Evolutionary conservation across 2,888 invertebrate genomes (phyloP).

Genomic region (Keiferia lycopersicella): DNA sequence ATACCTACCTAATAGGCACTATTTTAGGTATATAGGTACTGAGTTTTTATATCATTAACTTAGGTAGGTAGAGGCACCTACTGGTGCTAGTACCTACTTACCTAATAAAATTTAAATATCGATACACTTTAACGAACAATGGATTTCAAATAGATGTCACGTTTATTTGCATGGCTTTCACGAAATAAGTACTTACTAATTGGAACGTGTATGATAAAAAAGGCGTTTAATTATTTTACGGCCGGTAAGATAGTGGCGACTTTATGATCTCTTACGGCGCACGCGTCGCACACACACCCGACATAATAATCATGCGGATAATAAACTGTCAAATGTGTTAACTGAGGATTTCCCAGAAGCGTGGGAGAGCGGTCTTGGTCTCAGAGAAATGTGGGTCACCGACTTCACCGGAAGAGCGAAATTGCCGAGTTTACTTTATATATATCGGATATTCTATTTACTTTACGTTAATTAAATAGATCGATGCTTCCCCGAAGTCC

Average conservation of each 20-base stretch:
- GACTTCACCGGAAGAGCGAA: constrained; percentile 49
- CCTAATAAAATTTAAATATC: no score
- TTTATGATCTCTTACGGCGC: constrained; percentile 35
- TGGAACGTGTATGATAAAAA: constrained; percentile 1
- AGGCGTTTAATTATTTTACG: neutral
- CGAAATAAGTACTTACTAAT: neutral
- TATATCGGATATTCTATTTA: constrained; percentile 39
- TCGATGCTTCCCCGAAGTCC: constrained; percentile 31
- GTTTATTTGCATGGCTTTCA: neutral
- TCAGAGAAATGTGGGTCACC: constrained; percentile 56
- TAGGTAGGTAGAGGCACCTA: no score
- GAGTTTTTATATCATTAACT: no score
- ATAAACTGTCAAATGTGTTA: constrained; percentile 62
- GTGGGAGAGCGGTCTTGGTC: constrained; percentile 53
- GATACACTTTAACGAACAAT: neutral
- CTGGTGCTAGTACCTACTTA: no score
- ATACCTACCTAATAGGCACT: no score
- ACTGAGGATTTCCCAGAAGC: constrained; percentile 66
- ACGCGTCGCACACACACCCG: constrained; percentile 43
- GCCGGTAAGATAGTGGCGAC: constrained; percentile 17
- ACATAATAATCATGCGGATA: constrained; percentile 33
- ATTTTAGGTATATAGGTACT: no score
- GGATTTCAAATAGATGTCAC: neutral
- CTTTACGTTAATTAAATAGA: constrained; percentile 38
- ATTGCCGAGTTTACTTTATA: constrained; percentile 35